phyloP scores from a whole-genome alignment of 2,888 invertebrate genomes.

The Pilophorus perplexus region DNA sequence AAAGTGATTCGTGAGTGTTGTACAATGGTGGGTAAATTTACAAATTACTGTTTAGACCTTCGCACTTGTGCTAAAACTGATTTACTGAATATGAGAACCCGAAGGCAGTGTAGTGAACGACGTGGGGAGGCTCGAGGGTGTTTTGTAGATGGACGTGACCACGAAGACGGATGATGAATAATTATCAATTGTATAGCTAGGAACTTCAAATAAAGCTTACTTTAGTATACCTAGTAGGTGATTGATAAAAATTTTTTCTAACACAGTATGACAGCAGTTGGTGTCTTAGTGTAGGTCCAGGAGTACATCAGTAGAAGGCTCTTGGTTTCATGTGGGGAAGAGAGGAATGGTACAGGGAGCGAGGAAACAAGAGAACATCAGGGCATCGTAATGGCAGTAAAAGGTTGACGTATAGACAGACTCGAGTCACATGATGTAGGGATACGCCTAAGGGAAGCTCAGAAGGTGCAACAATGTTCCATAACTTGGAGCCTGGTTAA shows the following conservation, averaged over 20 bases:
- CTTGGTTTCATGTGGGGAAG: too few relatives aligned
- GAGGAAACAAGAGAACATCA: slow-evolving; percentile 29
- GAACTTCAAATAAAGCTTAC: too few relatives aligned
- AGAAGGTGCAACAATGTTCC: slow-evolving; percentile 35
- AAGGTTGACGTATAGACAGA: slow-evolving; percentile 9
- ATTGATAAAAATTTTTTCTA: too few relatives aligned
- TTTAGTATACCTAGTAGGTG: too few relatives aligned
- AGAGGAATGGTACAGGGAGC: slow-evolving; percentile 3
- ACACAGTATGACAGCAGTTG: too few relatives aligned
- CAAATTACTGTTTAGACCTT: slow-evolving; percentile 13
- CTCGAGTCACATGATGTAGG: slow-evolving; percentile 15
- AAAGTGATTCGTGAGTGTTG: slow-evolving; percentile 3
- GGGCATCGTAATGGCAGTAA: slow-evolving; percentile 32
- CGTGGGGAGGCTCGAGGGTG: too few relatives aligned
- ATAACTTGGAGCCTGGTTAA: slow-evolving; percentile 29
- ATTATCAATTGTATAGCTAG: too few relatives aligned
- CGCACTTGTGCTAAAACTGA: slow-evolving; percentile 11
- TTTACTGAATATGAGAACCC: slow-evolving; percentile 31
- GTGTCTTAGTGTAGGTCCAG: too few relatives aligned
- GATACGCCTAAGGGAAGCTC: slow-evolving; percentile 10
- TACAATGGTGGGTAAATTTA: slow-evolving; percentile 17
- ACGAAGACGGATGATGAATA: too few relatives aligned
- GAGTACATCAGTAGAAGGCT: too few relatives aligned
- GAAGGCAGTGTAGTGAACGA: not conserved
- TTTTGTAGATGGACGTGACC: too few relatives aligned